Evolutionary conservation across 2,797 vertebrate species (phyloP), one percentile per base, ranked within the genome.

Genomic region (Lagodon rhomboides): DNA sequence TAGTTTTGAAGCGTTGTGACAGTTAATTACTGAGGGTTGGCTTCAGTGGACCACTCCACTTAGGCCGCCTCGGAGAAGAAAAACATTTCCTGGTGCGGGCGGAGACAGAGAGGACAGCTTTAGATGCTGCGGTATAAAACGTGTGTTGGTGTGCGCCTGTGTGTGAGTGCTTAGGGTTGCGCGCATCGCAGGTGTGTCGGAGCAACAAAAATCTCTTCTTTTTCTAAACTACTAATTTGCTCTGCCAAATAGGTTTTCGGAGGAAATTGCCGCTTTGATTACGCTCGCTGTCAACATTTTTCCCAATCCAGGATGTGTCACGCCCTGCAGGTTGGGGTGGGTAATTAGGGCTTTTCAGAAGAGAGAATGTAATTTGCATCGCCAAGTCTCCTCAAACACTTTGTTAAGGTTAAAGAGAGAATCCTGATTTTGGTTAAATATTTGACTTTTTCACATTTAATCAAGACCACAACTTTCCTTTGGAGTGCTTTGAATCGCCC

Each of bases 1-100:
- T 95, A 81, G 90, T 94, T 94, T 94, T 94, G 92, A 94, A 93
- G 87, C 89, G 54, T 86, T 86, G 90, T 94, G 94, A 95, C 93
- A 93, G 94, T 93, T 94, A 92, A 94, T 94, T 93, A 94, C 85
- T 82, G 86, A 84, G 90, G 83, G 73, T 76, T 84, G 83, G 85
- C 85, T 92, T 90, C 84, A 77, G 80, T 87, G 84, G 91, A 81
- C 85, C 75, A 82, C 90, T 90, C 92, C 87, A 88, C 83, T 92
- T 82, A 84, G 81, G 69, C 83, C 13, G 85, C 82, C 75, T 76
- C 58, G 4, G 65, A 82, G 79, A 78, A 86, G 77, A 81, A 83
- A 91, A 93, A 92, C 85, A 90, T 85, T 87, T 88, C 81, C 87
- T 75, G 56, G 79, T 78, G 73, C 60, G 86, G 75, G 69, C 12